phyloP scores from a whole-genome alignment of 2,888 invertebrate species.

The Coecobrya sp. region DNA sequence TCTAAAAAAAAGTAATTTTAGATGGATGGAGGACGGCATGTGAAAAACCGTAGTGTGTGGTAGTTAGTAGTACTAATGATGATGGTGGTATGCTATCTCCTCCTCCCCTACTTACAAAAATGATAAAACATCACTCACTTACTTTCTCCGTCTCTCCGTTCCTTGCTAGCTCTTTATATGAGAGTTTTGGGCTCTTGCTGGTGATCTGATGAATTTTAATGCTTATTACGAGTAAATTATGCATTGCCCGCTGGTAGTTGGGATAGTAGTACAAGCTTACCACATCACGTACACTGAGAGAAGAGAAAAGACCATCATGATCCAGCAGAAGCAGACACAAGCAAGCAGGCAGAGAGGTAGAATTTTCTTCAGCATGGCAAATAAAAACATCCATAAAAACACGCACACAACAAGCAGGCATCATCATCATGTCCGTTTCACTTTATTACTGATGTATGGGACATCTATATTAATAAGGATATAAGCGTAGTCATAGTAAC shows the following conservation, averaged over 20 bases:
- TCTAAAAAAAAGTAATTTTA: constrained; percentile 6
- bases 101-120: neutral
- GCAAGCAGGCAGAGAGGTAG: neutral
- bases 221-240: constrained; percentile 74
- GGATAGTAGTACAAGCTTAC: constrained; percentile 19
- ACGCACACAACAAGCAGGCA: neutral
- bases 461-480: constrained; percentile 51
- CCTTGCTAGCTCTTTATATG: constrained; percentile 2
- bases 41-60: neutral
- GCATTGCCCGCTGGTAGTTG: constrained; percentile 33
- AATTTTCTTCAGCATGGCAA: constrained; percentile 15
- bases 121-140: constrained; percentile 40
- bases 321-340: neutral
- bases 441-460: constrained; percentile 55
- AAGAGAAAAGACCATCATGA: constrained; percentile 27
- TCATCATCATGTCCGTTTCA: neutral
- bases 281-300: constrained; percentile 57
- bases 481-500: constrained; percentile 1
- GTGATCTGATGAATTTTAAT: constrained; percentile 65
- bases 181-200: constrained; percentile 5
- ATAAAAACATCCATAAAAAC: constrained; percentile 23
- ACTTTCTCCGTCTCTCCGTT: constrained; percentile 9
- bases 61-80: neutral
- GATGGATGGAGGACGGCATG: constrained; percentile 1
- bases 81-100: neutral